A percentile compares a stretch with the other conserved stretches of the same genome.
Evolutionary conservation across 1,140 invertebrate genomes (phyloP).

Genomic region (Heliothis subflexa): DNA sequence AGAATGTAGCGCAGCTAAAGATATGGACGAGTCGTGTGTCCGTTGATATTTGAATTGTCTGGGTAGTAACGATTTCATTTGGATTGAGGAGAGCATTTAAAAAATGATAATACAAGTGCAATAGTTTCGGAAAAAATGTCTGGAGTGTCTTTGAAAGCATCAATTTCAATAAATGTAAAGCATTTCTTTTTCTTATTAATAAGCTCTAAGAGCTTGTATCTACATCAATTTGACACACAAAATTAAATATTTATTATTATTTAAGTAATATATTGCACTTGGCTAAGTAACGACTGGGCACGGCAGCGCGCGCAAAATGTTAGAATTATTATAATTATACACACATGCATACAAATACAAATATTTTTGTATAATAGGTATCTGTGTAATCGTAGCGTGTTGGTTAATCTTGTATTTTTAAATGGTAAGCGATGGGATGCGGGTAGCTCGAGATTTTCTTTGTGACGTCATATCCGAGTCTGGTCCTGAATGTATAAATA

Average conservation of each 20-base stretch:
- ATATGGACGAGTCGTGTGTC: slow-evolving; percentile 1
- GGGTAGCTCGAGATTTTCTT: slow-evolving; percentile 21
- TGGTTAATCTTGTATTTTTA: slow-evolving; percentile 77
- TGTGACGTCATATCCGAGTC: background rate
- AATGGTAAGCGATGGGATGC: slow-evolving; percentile 53
- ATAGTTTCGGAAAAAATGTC: background rate
- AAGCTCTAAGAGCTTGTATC: slow-evolving; percentile 16
- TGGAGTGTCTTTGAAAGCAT: background rate
- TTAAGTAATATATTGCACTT: slow-evolving; percentile 33
- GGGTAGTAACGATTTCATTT: background rate
- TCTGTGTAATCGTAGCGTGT: slow-evolving; percentile 82
- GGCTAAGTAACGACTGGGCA: slow-evolving; percentile 53
- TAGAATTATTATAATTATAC: slow-evolving; percentile 72
- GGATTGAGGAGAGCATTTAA: background rate
- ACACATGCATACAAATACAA: slow-evolving; percentile 79
- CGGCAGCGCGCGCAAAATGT: slow-evolving; percentile 73
- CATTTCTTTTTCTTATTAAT: slow-evolving; percentile 2
- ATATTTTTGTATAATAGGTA: slow-evolving; percentile 84
- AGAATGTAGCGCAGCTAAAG: slow-evolving; percentile 6
- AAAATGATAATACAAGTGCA: background rate
- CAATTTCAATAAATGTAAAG: background rate
- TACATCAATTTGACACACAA: slow-evolving; percentile 30
- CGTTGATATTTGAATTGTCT: slow-evolving; percentile 15
- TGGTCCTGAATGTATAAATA: background rate
- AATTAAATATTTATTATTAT: slow-evolving; percentile 4